Conservation (phyloP, 2,113 vertebrate species). For the mouse (Mus musculus) region DNA sequence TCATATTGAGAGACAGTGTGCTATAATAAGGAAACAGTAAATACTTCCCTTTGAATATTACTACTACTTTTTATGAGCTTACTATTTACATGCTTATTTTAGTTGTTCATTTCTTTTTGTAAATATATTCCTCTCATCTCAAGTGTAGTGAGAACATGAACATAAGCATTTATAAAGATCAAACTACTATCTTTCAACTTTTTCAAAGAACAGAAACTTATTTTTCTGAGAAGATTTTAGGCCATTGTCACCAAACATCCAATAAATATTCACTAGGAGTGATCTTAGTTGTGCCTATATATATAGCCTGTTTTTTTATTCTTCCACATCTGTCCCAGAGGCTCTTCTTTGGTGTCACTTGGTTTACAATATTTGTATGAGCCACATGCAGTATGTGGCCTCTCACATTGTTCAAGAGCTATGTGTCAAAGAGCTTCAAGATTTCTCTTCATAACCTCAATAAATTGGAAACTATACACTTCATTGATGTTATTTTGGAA, state of each 20-base stretch:
- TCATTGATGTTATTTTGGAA: neutral
- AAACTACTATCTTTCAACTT: constrained; percentile 64
- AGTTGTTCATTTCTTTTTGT: constrained; percentile 74
- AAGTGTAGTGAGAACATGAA: constrained; percentile 51
- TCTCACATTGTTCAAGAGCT: neutral
- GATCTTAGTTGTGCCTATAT: constrained; percentile 67
- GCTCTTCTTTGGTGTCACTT: constrained; percentile 52
- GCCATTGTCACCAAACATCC: constrained; percentile 26
- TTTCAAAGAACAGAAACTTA: constrained; percentile 26
- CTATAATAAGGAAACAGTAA: constrained; percentile 86
- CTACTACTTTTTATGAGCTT: constrained; percentile 81
- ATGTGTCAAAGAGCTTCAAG: neutral
- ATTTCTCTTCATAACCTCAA: neutral
- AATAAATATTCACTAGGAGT: constrained; percentile 38
- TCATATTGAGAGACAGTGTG: constrained; percentile 86
- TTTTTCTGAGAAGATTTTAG: neutral
- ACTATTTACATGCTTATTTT: constrained; percentile 80
- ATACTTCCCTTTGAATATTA: constrained; percentile 85
- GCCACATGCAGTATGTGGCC: neutral
- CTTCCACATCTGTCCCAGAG: constrained; percentile 54
- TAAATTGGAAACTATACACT: neutral
- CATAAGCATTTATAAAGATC: neutral
- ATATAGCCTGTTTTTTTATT: constrained; percentile 5
- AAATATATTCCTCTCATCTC: constrained; percentile 67
- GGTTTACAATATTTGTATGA: neutral